Evolutionary conservation across 2,888 invertebrate genomes (phyloP).

Genomic region (Cactoblastis cactorum): DNA sequence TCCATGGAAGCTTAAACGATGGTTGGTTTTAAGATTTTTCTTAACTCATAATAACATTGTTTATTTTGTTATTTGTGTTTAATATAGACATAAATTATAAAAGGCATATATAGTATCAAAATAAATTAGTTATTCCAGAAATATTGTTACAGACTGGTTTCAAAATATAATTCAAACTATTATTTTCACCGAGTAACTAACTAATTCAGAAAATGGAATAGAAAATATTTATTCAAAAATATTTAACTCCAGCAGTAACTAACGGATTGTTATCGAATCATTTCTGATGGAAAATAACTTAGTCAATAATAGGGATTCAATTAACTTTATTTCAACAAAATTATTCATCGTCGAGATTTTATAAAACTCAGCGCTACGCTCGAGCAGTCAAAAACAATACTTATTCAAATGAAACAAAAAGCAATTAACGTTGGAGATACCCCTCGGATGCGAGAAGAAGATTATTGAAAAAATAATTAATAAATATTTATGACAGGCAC

Average conservation of each 20-base stretch:
- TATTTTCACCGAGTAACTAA: neutral
- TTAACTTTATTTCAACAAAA: constrained; percentile 55
- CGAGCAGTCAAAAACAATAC: constrained; percentile 77
- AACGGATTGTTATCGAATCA: constrained; percentile 23
- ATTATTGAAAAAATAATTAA: constrained; percentile 80
- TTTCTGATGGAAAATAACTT: constrained; percentile 31
- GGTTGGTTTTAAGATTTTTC: no score
- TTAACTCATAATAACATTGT: no score
- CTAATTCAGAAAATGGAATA: neutral
- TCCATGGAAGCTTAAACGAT: no score
- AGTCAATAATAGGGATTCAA: constrained; percentile 54
- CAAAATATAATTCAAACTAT: neutral
- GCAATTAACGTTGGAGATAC: constrained; percentile 76
- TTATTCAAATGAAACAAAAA: constrained; percentile 80
- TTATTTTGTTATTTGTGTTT: no score
- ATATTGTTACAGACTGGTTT: no score
- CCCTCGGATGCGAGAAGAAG: constrained; percentile 74
- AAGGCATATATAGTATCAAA: no score
- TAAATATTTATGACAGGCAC: constrained; percentile 79
- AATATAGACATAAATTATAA: no score
- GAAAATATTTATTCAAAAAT: neutral
- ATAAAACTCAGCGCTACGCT: constrained; percentile 66
- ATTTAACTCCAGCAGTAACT: constrained; percentile 2
- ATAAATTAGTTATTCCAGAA: no score
- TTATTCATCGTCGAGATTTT: constrained; percentile 70